Conservation (phyloP, 2,888 invertebrate genomes). For the Adelognathus sp. region DNA sequence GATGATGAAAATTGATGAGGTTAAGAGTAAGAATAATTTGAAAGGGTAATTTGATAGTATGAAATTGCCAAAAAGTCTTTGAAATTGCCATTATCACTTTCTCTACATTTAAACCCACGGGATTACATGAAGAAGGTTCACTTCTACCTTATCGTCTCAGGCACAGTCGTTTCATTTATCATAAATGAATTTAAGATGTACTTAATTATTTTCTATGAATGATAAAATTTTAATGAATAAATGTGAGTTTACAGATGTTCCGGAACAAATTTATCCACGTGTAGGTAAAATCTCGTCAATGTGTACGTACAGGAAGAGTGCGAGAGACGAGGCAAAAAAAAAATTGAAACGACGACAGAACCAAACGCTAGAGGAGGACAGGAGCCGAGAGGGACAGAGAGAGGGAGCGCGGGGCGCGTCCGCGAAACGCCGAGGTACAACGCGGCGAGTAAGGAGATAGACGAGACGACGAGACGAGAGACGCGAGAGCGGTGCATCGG, state of each 20-base stretch:
- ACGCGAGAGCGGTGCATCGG: constrained; percentile 61
- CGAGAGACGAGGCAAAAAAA: constrained; percentile 30
- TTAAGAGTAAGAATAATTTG: too few species aligned
- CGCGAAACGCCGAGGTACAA: constrained; percentile 51
- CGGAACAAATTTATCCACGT: too few species aligned
- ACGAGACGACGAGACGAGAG: constrained; percentile 53
- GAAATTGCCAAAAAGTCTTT: not conserved
- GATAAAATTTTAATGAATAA: too few species aligned
- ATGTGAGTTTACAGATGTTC: too few species aligned
- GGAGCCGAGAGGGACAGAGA: constrained; percentile 27
- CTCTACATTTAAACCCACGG: too few species aligned
- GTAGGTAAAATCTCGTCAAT: not conserved
- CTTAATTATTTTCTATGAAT: too few species aligned
- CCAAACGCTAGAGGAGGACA: constrained; percentile 48
- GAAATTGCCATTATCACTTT: not conserved
- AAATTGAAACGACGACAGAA: constrained; percentile 24
- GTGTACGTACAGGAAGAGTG: constrained; percentile 30
- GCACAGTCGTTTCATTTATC: too few species aligned
- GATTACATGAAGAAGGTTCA: too few species aligned
- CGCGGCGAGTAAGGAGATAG: constrained; percentile 17
- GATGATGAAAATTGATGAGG: too few species aligned
- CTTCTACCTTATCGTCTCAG: too few species aligned
- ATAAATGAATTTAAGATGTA: too few species aligned
- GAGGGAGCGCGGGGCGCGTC: constrained; percentile 55
- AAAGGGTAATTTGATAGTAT: too few species aligned